phyloP scores from a whole-genome alignment of 2,888 invertebrate species.

The Vanessa cardui region DNA sequence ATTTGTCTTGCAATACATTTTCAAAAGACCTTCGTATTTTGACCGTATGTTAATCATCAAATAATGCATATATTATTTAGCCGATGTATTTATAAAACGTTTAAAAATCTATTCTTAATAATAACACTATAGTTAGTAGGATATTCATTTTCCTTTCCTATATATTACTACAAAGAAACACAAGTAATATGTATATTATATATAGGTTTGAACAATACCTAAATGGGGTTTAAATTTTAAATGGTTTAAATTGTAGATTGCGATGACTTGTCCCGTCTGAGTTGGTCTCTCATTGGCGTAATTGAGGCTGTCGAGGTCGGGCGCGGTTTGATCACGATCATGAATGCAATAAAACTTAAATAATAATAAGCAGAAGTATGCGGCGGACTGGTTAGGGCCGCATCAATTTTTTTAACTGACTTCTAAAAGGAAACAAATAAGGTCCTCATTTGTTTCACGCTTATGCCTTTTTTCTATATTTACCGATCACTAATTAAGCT shows the following conservation, averaged over 20 bases:
- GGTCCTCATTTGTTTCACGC: too few relatives aligned
- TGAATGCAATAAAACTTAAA: slow-evolving; percentile 60
- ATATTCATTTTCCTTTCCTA: too few relatives aligned
- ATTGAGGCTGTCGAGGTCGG: slow-evolving; percentile 69
- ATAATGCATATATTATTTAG: background rate
- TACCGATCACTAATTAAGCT: too few relatives aligned
- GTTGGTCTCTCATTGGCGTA: slow-evolving; percentile 67
- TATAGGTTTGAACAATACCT: background rate
- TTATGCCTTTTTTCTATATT: too few relatives aligned
- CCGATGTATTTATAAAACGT: background rate
- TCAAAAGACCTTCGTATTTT: slow-evolving; percentile 6
- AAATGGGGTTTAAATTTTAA: slow-evolving; percentile 18
- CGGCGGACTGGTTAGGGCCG: slow-evolving; percentile 2
- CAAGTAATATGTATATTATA: background rate
- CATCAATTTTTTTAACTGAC: slow-evolving; percentile 13
- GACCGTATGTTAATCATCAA: background rate
- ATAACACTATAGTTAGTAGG: too few relatives aligned
- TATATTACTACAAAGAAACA: background rate
- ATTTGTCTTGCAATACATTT: background rate
- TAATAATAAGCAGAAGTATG: slow-evolving; percentile 43
- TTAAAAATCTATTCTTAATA: too few relatives aligned
- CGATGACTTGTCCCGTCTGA: slow-evolving; percentile 62
- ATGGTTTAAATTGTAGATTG: slow-evolving; percentile 35
- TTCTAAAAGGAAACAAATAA: too few relatives aligned
- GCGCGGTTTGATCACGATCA: slow-evolving; percentile 71